Evolutionary conservation across 2,113 vertebrate genomes (phyloP).

Genomic region (Oryzias woworae): DNA sequence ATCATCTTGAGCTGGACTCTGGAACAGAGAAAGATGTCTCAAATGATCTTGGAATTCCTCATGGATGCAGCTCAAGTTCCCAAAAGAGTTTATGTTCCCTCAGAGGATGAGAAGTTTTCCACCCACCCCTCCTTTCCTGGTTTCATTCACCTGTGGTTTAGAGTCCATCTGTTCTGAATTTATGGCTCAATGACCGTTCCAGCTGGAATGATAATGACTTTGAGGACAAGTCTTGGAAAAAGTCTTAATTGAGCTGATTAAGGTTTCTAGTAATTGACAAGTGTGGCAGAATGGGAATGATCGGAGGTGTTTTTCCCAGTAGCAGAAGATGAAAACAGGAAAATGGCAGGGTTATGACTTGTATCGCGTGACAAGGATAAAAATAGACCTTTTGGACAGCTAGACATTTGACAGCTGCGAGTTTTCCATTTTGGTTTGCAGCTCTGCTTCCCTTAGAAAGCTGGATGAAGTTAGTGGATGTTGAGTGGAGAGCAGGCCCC

Average conservation of each 20-base stretch:
- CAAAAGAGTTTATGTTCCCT: constrained; percentile 44
- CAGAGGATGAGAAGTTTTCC: constrained; percentile 16
- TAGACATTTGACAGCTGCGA: constrained; percentile 39
- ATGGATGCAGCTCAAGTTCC: constrained; percentile 55
- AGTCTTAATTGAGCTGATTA: constrained; percentile 72
- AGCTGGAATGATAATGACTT: constrained; percentile 77
- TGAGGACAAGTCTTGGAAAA: constrained; percentile 70
- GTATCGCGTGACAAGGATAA: constrained; percentile 59
- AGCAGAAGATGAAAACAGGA: constrained; percentile 23
- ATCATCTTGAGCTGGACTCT: constrained; percentile 32
- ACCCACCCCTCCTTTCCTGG: constrained; percentile 28
- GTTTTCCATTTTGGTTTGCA: constrained; percentile 60
- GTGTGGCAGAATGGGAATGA: constrained; percentile 50
- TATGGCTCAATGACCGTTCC: constrained; percentile 63
- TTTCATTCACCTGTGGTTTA: constrained; percentile 78
- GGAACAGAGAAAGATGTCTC: constrained; percentile 35
- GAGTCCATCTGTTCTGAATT: constrained; percentile 77
- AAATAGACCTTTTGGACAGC: constrained; percentile 57
- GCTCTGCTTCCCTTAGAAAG: constrained; percentile 36
- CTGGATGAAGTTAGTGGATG: constrained; percentile 16
- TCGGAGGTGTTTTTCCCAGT: constrained; percentile 19
- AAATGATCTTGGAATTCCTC: constrained; percentile 47
- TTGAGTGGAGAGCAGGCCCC: constrained; percentile 10
- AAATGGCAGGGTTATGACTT: constrained; percentile 50
- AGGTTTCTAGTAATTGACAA: constrained; percentile 68